A percentile compares a stretch with the other conserved stretches of the same genome.
Evolutionary conservation across 2,797 vertebrate genomes (phyloP).

Genomic region (Odontamblyopus rebecca): DNA sequence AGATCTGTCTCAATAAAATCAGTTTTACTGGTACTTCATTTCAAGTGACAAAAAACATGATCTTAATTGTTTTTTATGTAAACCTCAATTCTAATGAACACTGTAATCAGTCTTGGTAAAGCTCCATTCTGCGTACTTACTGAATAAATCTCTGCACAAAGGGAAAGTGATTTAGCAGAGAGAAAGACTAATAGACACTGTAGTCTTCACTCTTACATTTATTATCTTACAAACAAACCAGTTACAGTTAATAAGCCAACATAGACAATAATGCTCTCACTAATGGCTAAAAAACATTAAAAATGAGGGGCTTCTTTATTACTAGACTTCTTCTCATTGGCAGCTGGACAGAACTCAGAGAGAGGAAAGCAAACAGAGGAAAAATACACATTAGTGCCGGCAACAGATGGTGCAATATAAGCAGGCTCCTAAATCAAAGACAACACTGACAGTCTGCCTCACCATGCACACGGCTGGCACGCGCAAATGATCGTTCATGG

Average conservation of each 20-base stretch:
- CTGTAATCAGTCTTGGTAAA: constrained; percentile 1
- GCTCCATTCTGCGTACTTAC: neutral
- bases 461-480: constrained; percentile 56
- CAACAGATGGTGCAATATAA: constrained; percentile 60
- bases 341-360: constrained; percentile 39
- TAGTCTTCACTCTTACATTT: constrained; percentile 2
- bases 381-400: constrained; percentile 54
- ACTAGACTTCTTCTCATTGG: constrained; percentile 5
- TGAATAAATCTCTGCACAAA: constrained; percentile 1
- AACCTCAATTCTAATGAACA: constrained; percentile 4
- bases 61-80: constrained; percentile 5
- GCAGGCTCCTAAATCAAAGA: constrained; percentile 56
- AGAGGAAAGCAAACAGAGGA: constrained; percentile 50
- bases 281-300: constrained; percentile 1
- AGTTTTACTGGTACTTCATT: neutral
- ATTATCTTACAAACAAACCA: neutral
- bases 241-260: constrained; percentile 4
- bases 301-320: neutral
- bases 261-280: neutral
- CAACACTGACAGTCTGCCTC: constrained; percentile 61
- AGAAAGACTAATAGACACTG: neutral
- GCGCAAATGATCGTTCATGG: constrained; percentile 44
- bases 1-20: neutral
- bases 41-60: constrained; percentile 4
- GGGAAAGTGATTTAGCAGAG: constrained; percentile 2